Base-by-base conservation (phyloP, 2,113 vertebrate species). In the Miniopterus natalensis region DNA sequence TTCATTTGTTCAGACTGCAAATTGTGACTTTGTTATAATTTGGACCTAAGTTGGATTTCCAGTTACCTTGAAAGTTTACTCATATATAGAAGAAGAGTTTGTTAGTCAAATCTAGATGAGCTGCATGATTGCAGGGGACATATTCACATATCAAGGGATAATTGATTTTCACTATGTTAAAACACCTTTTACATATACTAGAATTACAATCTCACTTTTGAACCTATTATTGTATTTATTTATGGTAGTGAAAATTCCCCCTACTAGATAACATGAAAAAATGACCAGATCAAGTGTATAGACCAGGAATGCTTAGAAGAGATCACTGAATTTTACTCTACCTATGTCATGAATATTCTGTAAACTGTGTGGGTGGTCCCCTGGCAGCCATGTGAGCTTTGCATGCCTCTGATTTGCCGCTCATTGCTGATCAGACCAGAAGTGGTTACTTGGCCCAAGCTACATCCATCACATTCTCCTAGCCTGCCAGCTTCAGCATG, bases 1-100 rank as follows among this genome's bases (percentile, higher is more conserved):
- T 36, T 92, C 20, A 68, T 47, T 68, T 83, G 57, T 45, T 92
- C n/a, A 77, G 42, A 87, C 61, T 74, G 42, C 8, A 91, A 85
- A 75, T 70, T 57, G 18, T 88, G 66, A 84, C 83, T 78, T 49
- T 84, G 31, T 68, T 93, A 88, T 42, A 86, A 83, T 74, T 90
- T 90, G 66, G 87, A 84, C 40, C 40, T 75, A 83, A 74, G 73
- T 36, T 93, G 47, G 6, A 79, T 84, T 95, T 92, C 40, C 20
- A 80, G 45, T 40, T 80, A 70, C 14, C 15, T 53, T 90, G 17
- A 77, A 94, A 77, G 40, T 83, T 80, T 88, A 77, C 29, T 84
- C 77, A 81, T 51, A 66, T 2, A 71, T 5, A 25, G 53, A 71
- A 18, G 74, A 87, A 73, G 4, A 66, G 55, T 68, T 84, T 80